Percentiles rank a stretch among this genome's conserved stretches.
phyloP scores from a whole-genome alignment of 37 sponge, comb jelly and placozoan species.

The Petrosia ficiformis region DNA sequence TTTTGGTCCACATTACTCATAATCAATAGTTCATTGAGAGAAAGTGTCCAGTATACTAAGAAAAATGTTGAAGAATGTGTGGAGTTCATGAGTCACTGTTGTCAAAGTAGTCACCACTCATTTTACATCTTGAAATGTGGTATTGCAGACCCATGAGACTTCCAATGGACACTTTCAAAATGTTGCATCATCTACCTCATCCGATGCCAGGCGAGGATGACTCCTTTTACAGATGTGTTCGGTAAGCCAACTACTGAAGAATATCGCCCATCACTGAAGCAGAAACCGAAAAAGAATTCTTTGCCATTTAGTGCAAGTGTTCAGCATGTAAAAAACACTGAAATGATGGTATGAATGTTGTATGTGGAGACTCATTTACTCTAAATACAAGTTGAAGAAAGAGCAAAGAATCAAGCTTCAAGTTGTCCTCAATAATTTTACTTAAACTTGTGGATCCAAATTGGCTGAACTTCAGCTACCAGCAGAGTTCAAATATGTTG shows the following conservation, averaged over 20 bases:
- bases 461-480: constrained; percentile 26
- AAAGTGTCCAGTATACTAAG: not conserved
- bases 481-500: constrained; percentile 1
- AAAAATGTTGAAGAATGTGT: not conserved
- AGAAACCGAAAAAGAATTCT: constrained; percentile 3
- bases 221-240: constrained; percentile 11
- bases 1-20: constrained; percentile 1
- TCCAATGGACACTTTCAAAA: constrained; percentile 10
- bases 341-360: constrained; percentile 40
- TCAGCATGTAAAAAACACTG: constrained; percentile 36
- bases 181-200: constrained; percentile 18
- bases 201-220: constrained; percentile 38
- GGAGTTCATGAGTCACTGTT: constrained; percentile 38
- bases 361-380: constrained; percentile 37
- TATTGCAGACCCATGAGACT: constrained; percentile 25
- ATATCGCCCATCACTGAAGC: constrained; percentile 4
- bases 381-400: constrained; percentile 26
- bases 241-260: constrained; percentile 21
- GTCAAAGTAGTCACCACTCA: constrained; percentile 31
- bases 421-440: constrained; percentile 3
- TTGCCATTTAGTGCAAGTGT: constrained; percentile 45
- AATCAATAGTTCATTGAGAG: not conserved
- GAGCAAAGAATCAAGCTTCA: constrained; percentile 15
- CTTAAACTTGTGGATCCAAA: constrained; percentile 29
- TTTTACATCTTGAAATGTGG: constrained; percentile 51